Evolutionary conservation across 2,888 invertebrate species (phyloP), one percentile per base, ranked within the genome.

Genomic region (Harpagoxenus sublaevis): DNA sequence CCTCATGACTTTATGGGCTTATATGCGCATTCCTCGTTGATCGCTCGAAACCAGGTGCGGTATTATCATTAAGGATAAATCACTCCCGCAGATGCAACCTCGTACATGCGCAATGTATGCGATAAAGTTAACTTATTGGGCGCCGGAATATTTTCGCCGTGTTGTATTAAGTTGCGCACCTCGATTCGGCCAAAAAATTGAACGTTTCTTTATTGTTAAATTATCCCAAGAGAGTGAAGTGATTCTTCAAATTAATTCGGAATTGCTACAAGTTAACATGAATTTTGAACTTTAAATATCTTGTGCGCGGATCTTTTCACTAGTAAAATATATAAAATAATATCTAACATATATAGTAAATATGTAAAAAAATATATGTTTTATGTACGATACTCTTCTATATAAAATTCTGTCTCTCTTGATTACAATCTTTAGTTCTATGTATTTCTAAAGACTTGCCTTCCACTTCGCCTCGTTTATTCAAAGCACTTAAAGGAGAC

Each of bases 41-140:
- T 91, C 91, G 91, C 84, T 89, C 85, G 84, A 87, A 90, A 90
- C 87, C 90, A 87, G 87, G 81, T 84, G 89, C 88, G 84, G 85
- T 86, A 84, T 88, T 88, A 89, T 91, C 90, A 89, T 91, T 89
- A 91, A 90, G 87, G 85, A 90, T 88, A 89, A 89, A 87, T 87
- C 87, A 89, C 86, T 85, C 82, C 83, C 48, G 85, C 83, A 74
- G 88, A 85, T 83, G 88, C 84, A 85, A 45, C 74, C 84, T 85
- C 73, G 78, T 86, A 86, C 82, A 62, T 86, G 68, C 62, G 45
- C 84, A 79, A 86, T 71, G 83, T 83, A 70, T 73, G 85, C 84
- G 83, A 88, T 75, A 77, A 57, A 73, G 60, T 83, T 78, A 68
- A 81, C 79, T 81, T 81, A 81, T 73, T 81, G 79, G 31, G 39